A percentile compares a stretch with the other conserved stretches of the same genome.
Evolutionary conservation across 1,140 invertebrate species (phyloP).

Genomic region (Caenorhabditis remanei): DNA sequence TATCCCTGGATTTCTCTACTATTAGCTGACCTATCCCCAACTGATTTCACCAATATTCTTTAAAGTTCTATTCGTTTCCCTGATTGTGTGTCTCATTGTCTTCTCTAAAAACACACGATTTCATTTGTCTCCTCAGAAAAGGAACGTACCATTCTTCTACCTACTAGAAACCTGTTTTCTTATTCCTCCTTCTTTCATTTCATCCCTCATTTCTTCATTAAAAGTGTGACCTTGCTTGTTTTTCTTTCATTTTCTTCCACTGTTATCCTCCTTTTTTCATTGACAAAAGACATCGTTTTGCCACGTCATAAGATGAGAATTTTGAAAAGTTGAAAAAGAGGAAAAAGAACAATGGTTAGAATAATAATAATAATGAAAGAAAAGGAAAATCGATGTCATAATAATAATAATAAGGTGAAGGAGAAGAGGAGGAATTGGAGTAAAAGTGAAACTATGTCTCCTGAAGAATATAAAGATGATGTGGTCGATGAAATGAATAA

Average conservation of each 20-base stretch:
- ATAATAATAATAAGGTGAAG: conserved; percentile 51
- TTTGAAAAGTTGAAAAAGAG: background rate
- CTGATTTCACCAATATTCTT: too few species aligned
- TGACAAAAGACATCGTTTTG: background rate
- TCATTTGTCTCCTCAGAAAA: too few species aligned
- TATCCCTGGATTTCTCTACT: too few species aligned
- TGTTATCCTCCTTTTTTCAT: too few species aligned
- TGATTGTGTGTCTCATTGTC: background rate
- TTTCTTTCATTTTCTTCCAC: background rate
- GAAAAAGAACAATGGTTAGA: background rate
- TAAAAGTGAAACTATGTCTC: background rate
- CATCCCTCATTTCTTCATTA: conserved; percentile 8
- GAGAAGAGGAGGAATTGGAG: background rate
- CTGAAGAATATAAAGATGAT: background rate
- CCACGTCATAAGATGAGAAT: background rate
- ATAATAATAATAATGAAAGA: background rate
- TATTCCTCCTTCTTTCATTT: background rate
- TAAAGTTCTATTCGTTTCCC: too few species aligned
- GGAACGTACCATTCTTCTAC: background rate
- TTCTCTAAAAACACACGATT: background rate
- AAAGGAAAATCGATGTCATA: conserved; percentile 14
- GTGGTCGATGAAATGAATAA: background rate
- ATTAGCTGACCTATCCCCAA: too few species aligned
- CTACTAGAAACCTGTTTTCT: background rate
- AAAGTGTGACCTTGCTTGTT: conserved; percentile 24